These are phyloP conservation scores for Sardina pilchardus DNA, from an alignment of 2,113 vertebrate species.

Conservation along the genomic window DNA sequence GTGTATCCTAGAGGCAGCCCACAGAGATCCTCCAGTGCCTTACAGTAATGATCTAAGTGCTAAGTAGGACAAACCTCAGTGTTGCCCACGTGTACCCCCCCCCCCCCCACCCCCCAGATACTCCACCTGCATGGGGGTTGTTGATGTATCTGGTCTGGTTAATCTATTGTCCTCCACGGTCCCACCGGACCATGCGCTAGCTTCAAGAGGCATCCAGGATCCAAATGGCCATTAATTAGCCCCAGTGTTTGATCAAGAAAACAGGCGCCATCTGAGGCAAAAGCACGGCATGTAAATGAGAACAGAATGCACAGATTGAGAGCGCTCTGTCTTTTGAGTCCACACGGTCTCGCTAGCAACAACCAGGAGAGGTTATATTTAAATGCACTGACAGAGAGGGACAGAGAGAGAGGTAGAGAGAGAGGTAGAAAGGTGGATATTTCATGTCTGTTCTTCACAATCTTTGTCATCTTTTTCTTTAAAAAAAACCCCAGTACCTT, in stretches of 20 bases:
- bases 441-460: neutral
- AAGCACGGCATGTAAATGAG: neutral
- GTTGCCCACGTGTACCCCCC: neutral
- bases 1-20: neutral
- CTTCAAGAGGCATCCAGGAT: neutral
- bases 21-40: neutral
- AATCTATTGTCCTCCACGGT: neutral
- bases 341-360: neutral
- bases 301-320: neutral
- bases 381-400: neutral
- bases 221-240: neutral
- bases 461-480: neutral
- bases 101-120: neutral
- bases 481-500: neutral
- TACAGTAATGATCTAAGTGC: neutral
- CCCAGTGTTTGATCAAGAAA: neutral
- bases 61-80: neutral
- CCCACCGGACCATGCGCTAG: neutral
- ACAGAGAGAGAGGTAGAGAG: neutral
- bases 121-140: neutral
- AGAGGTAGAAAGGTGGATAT: neutral
- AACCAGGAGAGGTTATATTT: neutral
- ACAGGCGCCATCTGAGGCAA: conserved; percentile 8
- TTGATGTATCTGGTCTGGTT: neutral
- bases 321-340: neutral